Percentiles rank a stretch among this genome's conserved stretches.
Conservation (phyloP, 1,140 invertebrate species). For the Tribolium castaneum region DNA sequence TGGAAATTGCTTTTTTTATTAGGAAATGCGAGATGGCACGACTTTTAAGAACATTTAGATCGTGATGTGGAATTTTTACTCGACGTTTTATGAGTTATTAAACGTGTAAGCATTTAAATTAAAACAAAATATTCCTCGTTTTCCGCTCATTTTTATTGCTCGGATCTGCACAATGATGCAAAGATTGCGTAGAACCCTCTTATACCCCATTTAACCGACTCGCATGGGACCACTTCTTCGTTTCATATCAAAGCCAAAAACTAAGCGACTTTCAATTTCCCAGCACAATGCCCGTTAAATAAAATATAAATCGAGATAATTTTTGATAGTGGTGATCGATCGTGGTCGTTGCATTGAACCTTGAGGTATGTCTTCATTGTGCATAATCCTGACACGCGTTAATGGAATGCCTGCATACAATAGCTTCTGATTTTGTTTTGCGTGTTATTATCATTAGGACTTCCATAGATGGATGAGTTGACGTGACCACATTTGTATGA, state of each 20-base stretch:
- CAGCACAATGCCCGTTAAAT: neutral
- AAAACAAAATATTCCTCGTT: slow-evolving; percentile 23
- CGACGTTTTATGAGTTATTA: slow-evolving; percentile 19
- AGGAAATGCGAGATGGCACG: slow-evolving; percentile 5
- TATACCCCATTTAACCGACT: neutral
- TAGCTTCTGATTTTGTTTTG: neutral
- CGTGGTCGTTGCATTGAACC: neutral
- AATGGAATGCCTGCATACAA: neutral
- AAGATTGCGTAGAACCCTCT: slow-evolving; percentile 2
- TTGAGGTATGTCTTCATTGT: neutral
- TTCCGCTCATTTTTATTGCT: slow-evolving; percentile 4
- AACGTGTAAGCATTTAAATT: slow-evolving; percentile 28
- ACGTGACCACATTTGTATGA: neutral
- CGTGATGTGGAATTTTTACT: neutral
- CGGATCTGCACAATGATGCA: neutral
- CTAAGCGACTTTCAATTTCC: neutral
- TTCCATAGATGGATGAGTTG: neutral
- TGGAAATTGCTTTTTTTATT: slow-evolving; percentile 24
- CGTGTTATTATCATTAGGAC: neutral
- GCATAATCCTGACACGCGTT: neutral
- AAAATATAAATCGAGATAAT: neutral
- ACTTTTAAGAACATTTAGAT: slow-evolving; percentile 6
- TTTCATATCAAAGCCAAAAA: neutral
- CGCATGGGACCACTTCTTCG: neutral
- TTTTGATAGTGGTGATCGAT: neutral